Percentiles rank a stretch among this genome's conserved stretches.
phyloP scores from a whole-genome alignment of 1,140 invertebrate genomes.

The Contarinia nasturtii region DNA sequence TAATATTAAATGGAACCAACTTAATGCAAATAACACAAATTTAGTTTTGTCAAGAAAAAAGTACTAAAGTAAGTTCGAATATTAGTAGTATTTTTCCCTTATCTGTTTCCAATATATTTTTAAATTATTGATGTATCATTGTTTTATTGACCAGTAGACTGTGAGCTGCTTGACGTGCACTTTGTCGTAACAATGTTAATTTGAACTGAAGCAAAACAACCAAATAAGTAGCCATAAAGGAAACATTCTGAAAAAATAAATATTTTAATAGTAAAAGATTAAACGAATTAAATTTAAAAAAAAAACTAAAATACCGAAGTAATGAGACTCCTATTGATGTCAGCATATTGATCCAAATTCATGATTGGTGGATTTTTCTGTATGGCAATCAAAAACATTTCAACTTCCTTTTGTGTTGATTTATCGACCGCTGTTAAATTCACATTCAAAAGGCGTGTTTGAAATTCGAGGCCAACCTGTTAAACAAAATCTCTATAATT shows the following conservation, averaged over 20 bases:
- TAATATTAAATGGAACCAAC: too few relatives aligned
- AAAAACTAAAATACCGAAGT: constrained; percentile 28
- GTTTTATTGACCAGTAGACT: neutral
- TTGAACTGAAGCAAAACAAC: constrained; percentile 48
- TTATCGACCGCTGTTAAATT: constrained; percentile 38
- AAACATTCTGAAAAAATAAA: constrained; percentile 31
- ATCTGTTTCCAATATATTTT: too few relatives aligned
- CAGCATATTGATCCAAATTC: constrained; percentile 46
- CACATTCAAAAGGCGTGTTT: constrained; percentile 38
- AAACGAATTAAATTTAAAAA: too few relatives aligned
- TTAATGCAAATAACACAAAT: too few relatives aligned
- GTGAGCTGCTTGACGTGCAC: constrained; percentile 7
- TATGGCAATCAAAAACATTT: constrained; percentile 51
- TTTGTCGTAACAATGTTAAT: constrained; percentile 27
- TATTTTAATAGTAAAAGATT: neutral
- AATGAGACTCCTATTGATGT: constrained; percentile 44
- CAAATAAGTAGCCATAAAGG: constrained; percentile 43
- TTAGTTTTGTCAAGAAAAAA: too few relatives aligned
- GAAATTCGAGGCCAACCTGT: constrained; percentile 40
- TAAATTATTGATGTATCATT: neutral
- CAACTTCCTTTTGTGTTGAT: constrained; percentile 38
- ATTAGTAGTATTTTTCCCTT: too few relatives aligned
- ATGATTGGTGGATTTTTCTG: constrained; percentile 47
- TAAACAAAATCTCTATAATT: too few relatives aligned
- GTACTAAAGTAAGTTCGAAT: too few relatives aligned